Evolutionary conservation across 1,140 invertebrate species (phyloP).

Genomic region (Pseudomyrmex cubaensis): DNA sequence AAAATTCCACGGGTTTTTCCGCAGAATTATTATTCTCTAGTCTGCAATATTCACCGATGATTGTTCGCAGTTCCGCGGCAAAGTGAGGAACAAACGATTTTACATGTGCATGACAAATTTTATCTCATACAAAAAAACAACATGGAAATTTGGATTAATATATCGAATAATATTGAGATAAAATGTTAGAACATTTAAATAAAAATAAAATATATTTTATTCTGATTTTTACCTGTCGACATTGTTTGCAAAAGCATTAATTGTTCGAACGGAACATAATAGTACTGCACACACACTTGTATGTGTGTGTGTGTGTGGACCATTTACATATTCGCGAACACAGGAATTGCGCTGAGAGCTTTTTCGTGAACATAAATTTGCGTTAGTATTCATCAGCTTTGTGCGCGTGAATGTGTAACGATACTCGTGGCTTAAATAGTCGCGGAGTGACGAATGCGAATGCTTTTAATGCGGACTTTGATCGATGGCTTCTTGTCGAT

Average conservation of each 20-base stretch:
- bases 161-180: neutral
- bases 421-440: conserved; percentile 32
- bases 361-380: conserved; percentile 20
- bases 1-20: conserved; percentile 19
- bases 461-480: conserved; percentile 50
- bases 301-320: too few species aligned
- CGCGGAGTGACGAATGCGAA: conserved; percentile 41
- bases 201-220: neutral
- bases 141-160: neutral
- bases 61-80: neutral
- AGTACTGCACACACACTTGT: neutral
- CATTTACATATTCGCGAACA: conserved; percentile 29
- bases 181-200: neutral
- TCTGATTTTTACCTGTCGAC: neutral
- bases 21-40: conserved; percentile 44
- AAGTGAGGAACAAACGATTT: neutral
- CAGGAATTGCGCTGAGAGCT: conserved; percentile 6
- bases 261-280: conserved; percentile 10
- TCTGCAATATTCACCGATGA: conserved; percentile 36
- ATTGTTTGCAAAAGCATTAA: neutral
- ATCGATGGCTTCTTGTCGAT: conserved; percentile 56
- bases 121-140: neutral
- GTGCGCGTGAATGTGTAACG: conserved; percentile 20
- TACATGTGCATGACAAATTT: neutral
- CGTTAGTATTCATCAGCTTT: conserved; percentile 30